phyloP scores from a whole-genome alignment of 2,888 invertebrate species.

The Ryuthela nishihirai region DNA sequence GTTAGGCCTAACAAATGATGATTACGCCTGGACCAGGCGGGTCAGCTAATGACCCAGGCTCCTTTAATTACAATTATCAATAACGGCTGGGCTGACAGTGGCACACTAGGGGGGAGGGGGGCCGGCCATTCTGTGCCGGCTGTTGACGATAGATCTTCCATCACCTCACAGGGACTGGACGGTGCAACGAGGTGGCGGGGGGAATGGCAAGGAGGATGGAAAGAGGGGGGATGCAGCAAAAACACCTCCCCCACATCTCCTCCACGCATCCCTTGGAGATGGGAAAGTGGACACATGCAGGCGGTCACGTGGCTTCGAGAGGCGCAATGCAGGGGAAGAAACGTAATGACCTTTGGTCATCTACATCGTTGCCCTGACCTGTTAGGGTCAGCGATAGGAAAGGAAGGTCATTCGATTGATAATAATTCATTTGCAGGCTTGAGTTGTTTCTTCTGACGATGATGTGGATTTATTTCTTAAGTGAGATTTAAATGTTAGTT shows the following conservation, averaged over 20 bases:
- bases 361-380: no score
- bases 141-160: no score
- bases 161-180: no score
- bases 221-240: background rate
- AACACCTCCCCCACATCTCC: slow-evolving; percentile 4
- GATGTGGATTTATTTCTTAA: no score
- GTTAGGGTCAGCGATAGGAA: no score
- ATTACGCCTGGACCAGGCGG: slow-evolving; percentile 24
- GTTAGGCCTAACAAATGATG: slow-evolving; percentile 31
- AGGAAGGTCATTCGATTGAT: no score
- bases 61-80: slow-evolving; percentile 39
- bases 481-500: no score
- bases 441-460: no score
- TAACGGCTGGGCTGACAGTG: slow-evolving; percentile 32
- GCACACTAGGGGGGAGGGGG: slow-evolving; percentile 21
- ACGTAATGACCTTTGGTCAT: slow-evolving; percentile 39
- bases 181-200: no score
- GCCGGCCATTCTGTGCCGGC: slow-evolving; percentile 5
- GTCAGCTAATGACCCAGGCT: slow-evolving; percentile 34
- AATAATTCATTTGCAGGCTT: no score
- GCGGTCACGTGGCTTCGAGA: slow-evolving; percentile 35
- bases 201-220: no score
- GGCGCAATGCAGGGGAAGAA: slow-evolving; percentile 30
- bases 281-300: slow-evolving; percentile 37
- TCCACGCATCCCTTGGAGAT: slow-evolving; percentile 7